Conservation (phyloP, 2,797 vertebrate genomes). For the Sebastes iracundus region DNA sequence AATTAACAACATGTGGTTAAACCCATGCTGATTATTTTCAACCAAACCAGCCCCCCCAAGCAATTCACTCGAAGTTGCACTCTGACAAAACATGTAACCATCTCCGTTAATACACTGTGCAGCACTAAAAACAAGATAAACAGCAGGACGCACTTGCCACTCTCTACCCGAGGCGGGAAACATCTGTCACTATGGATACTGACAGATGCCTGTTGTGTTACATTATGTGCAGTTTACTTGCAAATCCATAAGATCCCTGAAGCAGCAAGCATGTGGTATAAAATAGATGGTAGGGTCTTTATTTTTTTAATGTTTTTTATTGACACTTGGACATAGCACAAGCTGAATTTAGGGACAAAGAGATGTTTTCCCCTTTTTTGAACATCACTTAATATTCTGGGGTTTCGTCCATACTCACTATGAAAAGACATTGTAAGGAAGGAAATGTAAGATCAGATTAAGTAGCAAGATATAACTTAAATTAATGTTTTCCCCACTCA, state of each 20-base stretch:
- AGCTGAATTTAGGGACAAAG: background rate
- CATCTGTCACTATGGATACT: slow-evolving; percentile 62
- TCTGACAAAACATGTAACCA: slow-evolving; percentile 7
- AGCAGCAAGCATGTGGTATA: slow-evolving; percentile 14
- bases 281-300: slow-evolving; percentile 12
- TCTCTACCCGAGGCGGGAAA: slow-evolving; percentile 43
- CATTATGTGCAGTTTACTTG: slow-evolving; percentile 47
- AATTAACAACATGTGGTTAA: background rate
- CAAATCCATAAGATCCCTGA: slow-evolving; percentile 28
- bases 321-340: background rate
- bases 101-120: slow-evolving; percentile 19
- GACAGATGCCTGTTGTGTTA: slow-evolving; percentile 56
- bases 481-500: background rate
- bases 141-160: slow-evolving; percentile 35
- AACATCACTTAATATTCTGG: background rate
- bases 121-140: slow-evolving; percentile 28
- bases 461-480: background rate
- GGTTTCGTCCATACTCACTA: background rate
- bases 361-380: background rate
- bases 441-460: background rate
- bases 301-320: slow-evolving; percentile 15
- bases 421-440: background rate
- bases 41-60: background rate
- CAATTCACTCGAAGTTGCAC: background rate
- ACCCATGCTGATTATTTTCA: slow-evolving; percentile 1